phyloP scores from a whole-genome alignment of 1,140 invertebrate species.

The Bombus picipes region DNA sequence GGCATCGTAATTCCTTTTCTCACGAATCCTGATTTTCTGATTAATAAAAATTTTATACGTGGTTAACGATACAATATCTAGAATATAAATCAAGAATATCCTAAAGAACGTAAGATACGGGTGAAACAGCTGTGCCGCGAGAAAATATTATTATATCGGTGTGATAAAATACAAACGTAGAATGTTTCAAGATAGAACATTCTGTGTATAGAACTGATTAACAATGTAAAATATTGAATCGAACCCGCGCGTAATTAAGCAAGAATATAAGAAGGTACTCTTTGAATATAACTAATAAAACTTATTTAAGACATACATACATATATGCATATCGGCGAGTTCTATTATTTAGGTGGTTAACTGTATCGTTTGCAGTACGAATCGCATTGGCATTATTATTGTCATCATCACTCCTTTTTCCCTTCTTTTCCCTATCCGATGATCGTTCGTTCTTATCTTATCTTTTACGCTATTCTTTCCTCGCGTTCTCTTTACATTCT shows the following conservation, averaged over 20 bases:
- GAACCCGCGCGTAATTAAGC: background rate
- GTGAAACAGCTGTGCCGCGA: too few relatives aligned
- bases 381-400: constrained; percentile 76
- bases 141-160: too few relatives aligned
- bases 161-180: background rate
- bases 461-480: constrained; percentile 16
- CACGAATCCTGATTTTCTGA: constrained; percentile 21
- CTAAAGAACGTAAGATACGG: too few relatives aligned
- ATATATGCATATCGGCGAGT: background rate
- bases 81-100: background rate
- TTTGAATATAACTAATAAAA: background rate
- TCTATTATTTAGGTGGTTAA: background rate
- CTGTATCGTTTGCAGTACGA: constrained; percentile 60
- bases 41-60: constrained; percentile 7
- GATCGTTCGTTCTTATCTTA: constrained; percentile 22
- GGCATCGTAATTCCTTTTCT: background rate
- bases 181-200: background rate
- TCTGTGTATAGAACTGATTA: background rate
- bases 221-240: background rate
- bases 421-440: constrained; percentile 35
- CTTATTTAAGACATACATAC: background rate
- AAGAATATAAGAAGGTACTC: background rate
- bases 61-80: background rate
- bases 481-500: background rate
- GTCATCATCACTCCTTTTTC: constrained; percentile 71